Evolutionary conservation across 1,140 invertebrate genomes (phyloP).

Genomic region (Drosophila tristis): DNA sequence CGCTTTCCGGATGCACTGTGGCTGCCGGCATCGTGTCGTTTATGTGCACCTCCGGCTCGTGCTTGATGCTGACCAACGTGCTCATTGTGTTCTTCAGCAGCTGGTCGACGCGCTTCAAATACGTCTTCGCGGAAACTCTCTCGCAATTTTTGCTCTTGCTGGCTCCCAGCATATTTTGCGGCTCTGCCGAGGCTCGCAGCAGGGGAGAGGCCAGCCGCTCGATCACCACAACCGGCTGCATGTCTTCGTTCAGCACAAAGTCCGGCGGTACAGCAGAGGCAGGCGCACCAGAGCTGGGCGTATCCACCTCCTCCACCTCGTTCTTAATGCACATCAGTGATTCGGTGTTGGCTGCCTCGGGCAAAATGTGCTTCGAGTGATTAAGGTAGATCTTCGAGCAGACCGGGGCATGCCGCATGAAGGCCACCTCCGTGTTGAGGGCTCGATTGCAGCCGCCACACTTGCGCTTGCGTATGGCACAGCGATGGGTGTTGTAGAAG

Average conservation of each 20-base stretch:
- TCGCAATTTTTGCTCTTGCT: conserved; percentile 42
- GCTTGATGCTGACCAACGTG: conserved; percentile 79
- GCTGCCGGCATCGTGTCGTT: conserved; percentile 44
- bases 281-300: not conserved
- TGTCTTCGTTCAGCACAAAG: conserved; percentile 45
- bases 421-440: conserved; percentile 54
- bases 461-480: conserved; percentile 66
- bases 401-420: conserved; percentile 65
- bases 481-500: conserved; percentile 78
- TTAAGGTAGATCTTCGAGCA: conserved; percentile 72
- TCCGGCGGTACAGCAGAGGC: conserved; percentile 21
- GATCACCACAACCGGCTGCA: conserved; percentile 71
- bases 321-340: conserved; percentile 70
- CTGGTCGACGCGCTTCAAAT: conserved; percentile 78
- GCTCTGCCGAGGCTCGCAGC: conserved; percentile 19
- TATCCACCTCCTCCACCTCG: conserved; percentile 53
- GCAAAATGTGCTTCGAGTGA: conserved; percentile 73
- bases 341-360: conserved; percentile 54
- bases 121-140: conserved; percentile 68
- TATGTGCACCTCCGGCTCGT: conserved; percentile 78
- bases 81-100: conserved; percentile 74
- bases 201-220: conserved; percentile 66
- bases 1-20: conserved; percentile 26
- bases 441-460: conserved; percentile 73
- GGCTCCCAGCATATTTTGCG: conserved; percentile 26